Percentiles rank a stretch among this genome's conserved stretches.
phyloP scores from a whole-genome alignment of 2,888 invertebrate species.

The Erynnis tages region DNA sequence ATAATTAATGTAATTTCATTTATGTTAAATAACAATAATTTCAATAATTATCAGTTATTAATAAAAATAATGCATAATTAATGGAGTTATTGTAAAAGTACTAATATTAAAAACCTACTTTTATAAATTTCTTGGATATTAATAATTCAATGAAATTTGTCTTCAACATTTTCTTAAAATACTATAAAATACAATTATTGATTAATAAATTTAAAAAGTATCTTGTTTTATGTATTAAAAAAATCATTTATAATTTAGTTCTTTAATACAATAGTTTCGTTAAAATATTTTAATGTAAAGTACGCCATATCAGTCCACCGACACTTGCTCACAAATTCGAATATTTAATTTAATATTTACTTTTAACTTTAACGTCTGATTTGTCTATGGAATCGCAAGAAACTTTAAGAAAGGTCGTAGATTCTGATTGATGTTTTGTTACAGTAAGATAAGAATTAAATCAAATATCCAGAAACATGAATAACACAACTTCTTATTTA shows the following conservation, averaged over 20 bases:
- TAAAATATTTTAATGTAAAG: neutral
- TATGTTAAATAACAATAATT: neutral
- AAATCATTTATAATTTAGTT: neutral
- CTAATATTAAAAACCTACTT: no score
- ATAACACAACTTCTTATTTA: no score
- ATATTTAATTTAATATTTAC: conserved; percentile 34
- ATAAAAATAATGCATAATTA: no score
- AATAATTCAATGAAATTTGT: no score
- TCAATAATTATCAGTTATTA: neutral
- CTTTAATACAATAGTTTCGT: neutral
- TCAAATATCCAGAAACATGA: no score
- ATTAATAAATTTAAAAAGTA: no score
- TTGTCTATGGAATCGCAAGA: conserved; percentile 3
- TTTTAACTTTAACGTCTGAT: conserved; percentile 8
- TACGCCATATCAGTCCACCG: conserved; percentile 59
- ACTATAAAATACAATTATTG: neutral
- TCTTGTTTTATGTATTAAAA: neutral
- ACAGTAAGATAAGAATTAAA: neutral
- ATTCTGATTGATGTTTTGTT: conserved; percentile 16
- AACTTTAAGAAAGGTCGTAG: conserved; percentile 18
- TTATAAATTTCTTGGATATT: no score
- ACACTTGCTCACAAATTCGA: conserved; percentile 45
- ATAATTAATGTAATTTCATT: no score
- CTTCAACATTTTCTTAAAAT: no score
- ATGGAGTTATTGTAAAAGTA: no score